Conservation (phyloP, 2,888 invertebrate genomes). For the Ptychoptera albimana region DNA sequence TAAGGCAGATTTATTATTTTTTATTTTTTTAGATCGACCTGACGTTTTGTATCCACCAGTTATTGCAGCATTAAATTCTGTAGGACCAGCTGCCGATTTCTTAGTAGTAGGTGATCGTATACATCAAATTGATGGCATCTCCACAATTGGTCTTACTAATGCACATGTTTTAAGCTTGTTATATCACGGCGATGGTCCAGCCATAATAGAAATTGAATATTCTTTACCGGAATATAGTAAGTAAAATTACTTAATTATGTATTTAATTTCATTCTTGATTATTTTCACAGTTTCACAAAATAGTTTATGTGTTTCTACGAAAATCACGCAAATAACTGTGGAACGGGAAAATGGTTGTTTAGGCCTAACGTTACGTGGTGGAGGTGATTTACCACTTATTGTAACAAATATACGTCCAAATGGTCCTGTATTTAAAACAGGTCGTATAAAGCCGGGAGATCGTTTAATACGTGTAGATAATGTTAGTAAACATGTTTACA, state of each 20-base stretch:
- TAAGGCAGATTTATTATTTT: not conserved
- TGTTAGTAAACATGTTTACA: constrained; percentile 31
- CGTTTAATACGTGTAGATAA: constrained; percentile 75
- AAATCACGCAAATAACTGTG: constrained; percentile 63
- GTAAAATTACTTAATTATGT: constrained; percentile 16
- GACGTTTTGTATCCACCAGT: constrained; percentile 31
- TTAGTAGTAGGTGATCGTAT: constrained; percentile 65
- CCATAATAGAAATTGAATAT: constrained; percentile 71
- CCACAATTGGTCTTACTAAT: constrained; percentile 56
- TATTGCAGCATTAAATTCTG: constrained; percentile 27
- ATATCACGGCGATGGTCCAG: constrained; percentile 56
- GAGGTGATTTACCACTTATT: constrained; percentile 63
- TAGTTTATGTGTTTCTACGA: constrained; percentile 57
- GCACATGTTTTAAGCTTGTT: constrained; percentile 57
- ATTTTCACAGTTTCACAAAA: constrained; percentile 44
- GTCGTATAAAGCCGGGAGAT: constrained; percentile 81
- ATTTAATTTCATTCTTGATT: constrained; percentile 3
- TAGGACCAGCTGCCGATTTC: constrained; percentile 45
- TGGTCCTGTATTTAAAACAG: constrained; percentile 81
- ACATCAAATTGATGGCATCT: constrained; percentile 67
- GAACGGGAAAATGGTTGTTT: constrained; percentile 68
- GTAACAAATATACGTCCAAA: constrained; percentile 80
- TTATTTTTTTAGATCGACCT: constrained; percentile 21
- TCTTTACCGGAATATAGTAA: constrained; percentile 67
- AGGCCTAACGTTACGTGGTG: constrained; percentile 76